Conservation (phyloP, 2,888 invertebrate species). For the Diploptera punctata region DNA sequence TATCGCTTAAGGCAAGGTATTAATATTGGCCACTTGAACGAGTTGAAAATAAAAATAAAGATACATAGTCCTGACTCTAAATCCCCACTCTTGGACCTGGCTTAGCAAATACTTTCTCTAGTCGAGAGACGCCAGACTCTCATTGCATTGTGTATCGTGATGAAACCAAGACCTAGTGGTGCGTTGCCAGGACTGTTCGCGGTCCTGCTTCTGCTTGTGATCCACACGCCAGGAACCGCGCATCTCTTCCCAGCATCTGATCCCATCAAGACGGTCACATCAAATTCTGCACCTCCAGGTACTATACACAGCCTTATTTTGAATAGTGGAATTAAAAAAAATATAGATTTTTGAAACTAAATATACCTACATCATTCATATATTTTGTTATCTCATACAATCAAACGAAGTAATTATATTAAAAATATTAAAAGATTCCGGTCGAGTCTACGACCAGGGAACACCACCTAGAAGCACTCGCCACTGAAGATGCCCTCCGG, state of each 20-base stretch:
- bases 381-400: too few relatives aligned
- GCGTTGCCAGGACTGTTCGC: neutral
- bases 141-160: neutral
- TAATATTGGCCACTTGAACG: neutral
- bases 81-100: neutral
- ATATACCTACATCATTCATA: too few relatives aligned
- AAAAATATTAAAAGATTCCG: too few relatives aligned
- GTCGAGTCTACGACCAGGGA: too few relatives aligned
- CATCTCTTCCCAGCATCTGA: conserved; percentile 33
- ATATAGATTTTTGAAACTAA: too few relatives aligned
- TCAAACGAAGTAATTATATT: too few relatives aligned
- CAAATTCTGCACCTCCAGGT: neutral
- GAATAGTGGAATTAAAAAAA: too few relatives aligned
- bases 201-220: conserved; percentile 19
- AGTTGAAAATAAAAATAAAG: neutral
- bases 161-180: neutral
- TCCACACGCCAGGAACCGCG: conserved; percentile 15
- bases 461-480: too few relatives aligned
- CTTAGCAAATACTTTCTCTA: neutral
- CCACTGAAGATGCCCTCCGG: too few relatives aligned
- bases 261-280: neutral
- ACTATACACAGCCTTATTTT: neutral
- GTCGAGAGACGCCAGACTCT: neutral
- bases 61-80: neutral
- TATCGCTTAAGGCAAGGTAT: neutral